phyloP scores from a whole-genome alignment of 2,888 invertebrate species.

The Acheta domesticus region DNA sequence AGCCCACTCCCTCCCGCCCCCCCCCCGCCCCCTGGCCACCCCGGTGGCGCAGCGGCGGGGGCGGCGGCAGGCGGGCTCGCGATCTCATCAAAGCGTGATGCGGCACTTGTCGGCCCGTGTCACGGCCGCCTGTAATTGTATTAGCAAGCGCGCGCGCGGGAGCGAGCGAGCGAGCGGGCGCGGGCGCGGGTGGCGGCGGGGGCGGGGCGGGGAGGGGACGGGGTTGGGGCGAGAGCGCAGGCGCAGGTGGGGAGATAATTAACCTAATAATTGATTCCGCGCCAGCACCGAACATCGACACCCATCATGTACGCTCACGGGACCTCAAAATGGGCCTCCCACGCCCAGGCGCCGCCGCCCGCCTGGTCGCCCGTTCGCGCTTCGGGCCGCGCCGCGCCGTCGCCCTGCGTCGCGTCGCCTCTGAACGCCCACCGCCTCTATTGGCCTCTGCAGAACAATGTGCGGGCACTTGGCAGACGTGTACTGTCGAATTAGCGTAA shows the following conservation, averaged over 20 bases:
- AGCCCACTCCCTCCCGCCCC: not conserved
- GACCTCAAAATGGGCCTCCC: not conserved
- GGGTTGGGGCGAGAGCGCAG: not conserved
- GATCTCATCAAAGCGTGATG: conserved; percentile 24
- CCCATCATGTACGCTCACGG: conserved; percentile 10
- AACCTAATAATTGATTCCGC: conserved; percentile 31
- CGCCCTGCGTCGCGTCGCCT: not conserved
- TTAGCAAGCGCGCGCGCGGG: not conserved
- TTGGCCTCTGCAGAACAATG: too few relatives aligned
- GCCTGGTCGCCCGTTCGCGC: not conserved
- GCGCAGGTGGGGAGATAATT: conserved; percentile 25
- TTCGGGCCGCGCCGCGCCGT: not conserved
- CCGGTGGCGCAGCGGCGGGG: too few relatives aligned
- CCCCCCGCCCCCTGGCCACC: not conserved
- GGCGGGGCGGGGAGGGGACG: not conserved
- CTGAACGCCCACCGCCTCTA: too few relatives aligned
- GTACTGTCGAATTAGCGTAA: too few relatives aligned
- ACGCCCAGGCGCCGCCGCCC: not conserved
- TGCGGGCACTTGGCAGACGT: too few relatives aligned
- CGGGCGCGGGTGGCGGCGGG: not conserved
- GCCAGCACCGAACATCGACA: conserved; percentile 18
- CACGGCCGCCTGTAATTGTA: conserved; percentile 18
- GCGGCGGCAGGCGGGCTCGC: not conserved
- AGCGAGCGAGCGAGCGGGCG: not conserved
- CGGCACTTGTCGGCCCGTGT: conserved; percentile 25